A percentile compares a stretch with the other conserved stretches of the same genome.
phyloP scores from a whole-genome alignment of 2,113 vertebrate species.

The Myrmecophaga tridactyla region DNA sequence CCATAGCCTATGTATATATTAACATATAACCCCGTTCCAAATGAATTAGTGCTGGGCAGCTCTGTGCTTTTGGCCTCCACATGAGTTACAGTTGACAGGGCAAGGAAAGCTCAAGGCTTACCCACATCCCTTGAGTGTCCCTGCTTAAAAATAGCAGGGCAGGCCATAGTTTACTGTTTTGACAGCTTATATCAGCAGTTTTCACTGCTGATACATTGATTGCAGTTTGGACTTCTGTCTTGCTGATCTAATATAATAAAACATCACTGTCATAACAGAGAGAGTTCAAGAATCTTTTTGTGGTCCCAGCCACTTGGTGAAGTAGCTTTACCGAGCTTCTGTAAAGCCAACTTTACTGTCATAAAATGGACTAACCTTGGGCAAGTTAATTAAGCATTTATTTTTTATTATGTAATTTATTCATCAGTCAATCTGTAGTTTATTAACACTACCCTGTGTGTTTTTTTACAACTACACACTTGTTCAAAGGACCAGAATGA shows the following conservation, averaged over 20 bases:
- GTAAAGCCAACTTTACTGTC: conserved; percentile 50
- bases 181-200: conserved; percentile 77
- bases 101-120: not conserved
- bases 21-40: not conserved
- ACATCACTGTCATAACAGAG: conserved; percentile 61
- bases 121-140: conserved; percentile 20
- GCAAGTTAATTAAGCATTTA: conserved; percentile 71
- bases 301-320: conserved; percentile 71
- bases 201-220: conserved; percentile 79
- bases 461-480: conserved; percentile 70
- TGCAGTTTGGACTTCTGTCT: conserved; percentile 72
- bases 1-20: not conserved
- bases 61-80: not conserved
- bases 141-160: conserved; percentile 64
- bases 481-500: conserved; percentile 65
- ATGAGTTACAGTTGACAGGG: conserved; percentile 37
- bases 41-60: conserved; percentile 45
- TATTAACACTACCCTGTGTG: conserved; percentile 51
- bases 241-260: conserved; percentile 80
- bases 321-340: conserved; percentile 60
- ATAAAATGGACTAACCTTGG: conserved; percentile 64
- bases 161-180: conserved; percentile 76
- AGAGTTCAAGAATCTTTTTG: conserved; percentile 51
- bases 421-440: conserved; percentile 58
- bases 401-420: conserved; percentile 69